A percentile compares a stretch with the other conserved stretches of the same genome.
These are phyloP conservation scores for Euphonia xanthogaster DNA, from an alignment of 2,797 vertebrate species.

Conservation along the genomic window DNA sequence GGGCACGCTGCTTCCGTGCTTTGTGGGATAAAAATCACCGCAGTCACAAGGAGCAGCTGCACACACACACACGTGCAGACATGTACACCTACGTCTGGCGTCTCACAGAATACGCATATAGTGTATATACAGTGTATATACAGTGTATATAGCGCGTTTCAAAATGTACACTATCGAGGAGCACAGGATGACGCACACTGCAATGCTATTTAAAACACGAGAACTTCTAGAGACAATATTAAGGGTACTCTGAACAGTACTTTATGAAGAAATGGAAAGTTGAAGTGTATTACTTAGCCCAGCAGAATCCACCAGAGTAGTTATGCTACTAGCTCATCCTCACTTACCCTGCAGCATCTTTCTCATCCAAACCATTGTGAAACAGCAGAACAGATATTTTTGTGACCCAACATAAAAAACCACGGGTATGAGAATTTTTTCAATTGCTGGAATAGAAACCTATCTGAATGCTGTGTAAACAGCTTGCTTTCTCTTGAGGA, in stretches of 20 bases:
- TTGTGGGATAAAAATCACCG: background rate
- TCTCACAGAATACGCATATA: fast-evolving
- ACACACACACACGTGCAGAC: background rate
- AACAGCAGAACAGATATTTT: background rate
- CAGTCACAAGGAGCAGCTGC: background rate
- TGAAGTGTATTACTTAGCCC: background rate
- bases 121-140: fast-evolving
- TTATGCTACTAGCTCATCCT: background rate
- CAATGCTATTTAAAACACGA: background rate
- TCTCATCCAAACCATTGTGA: background rate
- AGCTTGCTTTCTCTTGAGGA: background rate
- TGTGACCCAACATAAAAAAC: background rate
- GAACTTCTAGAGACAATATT: background rate
- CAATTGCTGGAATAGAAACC: background rate
- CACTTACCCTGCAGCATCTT: background rate
- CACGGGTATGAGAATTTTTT: background rate
- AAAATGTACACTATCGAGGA: background rate
- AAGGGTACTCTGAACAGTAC: background rate
- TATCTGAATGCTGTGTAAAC: background rate
- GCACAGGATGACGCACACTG: background rate
- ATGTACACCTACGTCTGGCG: fast-evolving
- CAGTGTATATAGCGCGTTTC: background rate
- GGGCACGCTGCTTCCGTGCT: background rate
- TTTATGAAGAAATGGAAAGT: background rate
- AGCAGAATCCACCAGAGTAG: background rate